These are phyloP conservation scores for Orthosia gracilis DNA, from an alignment of 2,888 invertebrate genomes.

Conservation along the genomic window DNA sequence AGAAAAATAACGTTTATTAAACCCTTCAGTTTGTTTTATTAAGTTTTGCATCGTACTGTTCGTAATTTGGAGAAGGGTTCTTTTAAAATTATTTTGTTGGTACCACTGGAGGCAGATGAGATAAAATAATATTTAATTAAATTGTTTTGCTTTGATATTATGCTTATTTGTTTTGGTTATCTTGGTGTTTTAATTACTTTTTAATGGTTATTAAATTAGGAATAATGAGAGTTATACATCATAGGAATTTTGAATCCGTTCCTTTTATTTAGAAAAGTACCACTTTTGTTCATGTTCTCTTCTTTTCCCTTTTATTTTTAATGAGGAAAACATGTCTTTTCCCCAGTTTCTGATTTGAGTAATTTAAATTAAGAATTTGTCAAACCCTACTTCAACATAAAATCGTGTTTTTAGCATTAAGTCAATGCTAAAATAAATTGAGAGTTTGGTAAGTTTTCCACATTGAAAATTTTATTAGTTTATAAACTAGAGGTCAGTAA, in stretches of 20 bases:
- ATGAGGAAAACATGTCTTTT: too few species aligned
- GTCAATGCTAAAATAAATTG: too few species aligned
- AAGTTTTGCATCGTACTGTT: conserved; percentile 46
- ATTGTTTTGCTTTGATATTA: conserved; percentile 7
- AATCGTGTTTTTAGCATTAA: too few species aligned
- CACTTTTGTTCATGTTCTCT: too few species aligned
- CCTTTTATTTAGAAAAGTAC: not conserved
- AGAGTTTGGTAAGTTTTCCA: too few species aligned
- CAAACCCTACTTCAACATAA: not conserved
- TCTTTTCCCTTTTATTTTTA: too few species aligned
- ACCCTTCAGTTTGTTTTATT: conserved; percentile 49
- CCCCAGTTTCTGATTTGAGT: not conserved
- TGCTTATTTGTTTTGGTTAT: not conserved
- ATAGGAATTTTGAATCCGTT: too few species aligned
- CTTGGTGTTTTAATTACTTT: conserved; percentile 8
- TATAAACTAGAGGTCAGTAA: too few species aligned
- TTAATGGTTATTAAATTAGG: not conserved
- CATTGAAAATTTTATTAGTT: too few species aligned
- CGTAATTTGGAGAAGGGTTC: conserved; percentile 45
- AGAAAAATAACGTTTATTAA: conserved; percentile 26
- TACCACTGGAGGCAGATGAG: not conserved
- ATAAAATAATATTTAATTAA: conserved; percentile 35
- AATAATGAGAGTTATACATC: not conserved
- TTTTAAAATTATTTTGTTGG: conserved; percentile 31
- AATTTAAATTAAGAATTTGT: not conserved